Base-by-base conservation (phyloP, 1,140 invertebrate species). In the Tetraneura akinire region DNA sequence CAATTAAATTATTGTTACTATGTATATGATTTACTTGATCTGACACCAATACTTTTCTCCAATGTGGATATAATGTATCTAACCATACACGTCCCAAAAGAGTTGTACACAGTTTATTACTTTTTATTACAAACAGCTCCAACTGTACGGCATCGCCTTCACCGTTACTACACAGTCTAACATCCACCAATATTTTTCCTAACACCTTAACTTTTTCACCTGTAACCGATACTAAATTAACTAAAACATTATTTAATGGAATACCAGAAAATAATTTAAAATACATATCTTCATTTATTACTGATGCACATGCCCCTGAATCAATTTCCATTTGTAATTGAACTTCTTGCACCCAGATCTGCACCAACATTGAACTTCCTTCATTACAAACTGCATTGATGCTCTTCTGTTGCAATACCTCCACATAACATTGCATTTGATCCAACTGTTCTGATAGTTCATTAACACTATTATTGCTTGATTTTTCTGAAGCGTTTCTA, bases 171-270 rank as follows among this genome's bases (percentile, higher is more conserved):
- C 53, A 26, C 5, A 42, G 14, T 11, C 37, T 49, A 13, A 51
- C 47, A 0, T 71, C 14, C 13, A 71, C 21, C n/a, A 71, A 37
- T 47, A 71, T 10, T 51, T 45, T 71, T n/a, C 42, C 45, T 14
- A 71, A 42, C 13, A 49, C 9, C 26, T 70, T 21, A 18, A 70
- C 18, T 3, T 70, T 70, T 5, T 42, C 66, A 23, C 57, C 57
- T 26, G 23, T 62, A 26, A 62, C 57, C 26, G 57, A 62, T 26
- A 62, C 57, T 16, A 62, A 32, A 3, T 62, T 62, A 62, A 62
- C 57, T 62, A 26, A 14, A 5, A 62, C 57, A 26, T 62, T 11
- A 26, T 26, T 32, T 62, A 62, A 62, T 26, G 26, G 21, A 26
- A 16, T 11, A 62, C 1, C 23, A 1, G 21, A 26, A 62, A 62